Percentiles rank a stretch among this genome's conserved stretches.
Evolutionary conservation across 2,797 vertebrate species (phyloP).

Genomic region (Rhyacichthys aspro): DNA sequence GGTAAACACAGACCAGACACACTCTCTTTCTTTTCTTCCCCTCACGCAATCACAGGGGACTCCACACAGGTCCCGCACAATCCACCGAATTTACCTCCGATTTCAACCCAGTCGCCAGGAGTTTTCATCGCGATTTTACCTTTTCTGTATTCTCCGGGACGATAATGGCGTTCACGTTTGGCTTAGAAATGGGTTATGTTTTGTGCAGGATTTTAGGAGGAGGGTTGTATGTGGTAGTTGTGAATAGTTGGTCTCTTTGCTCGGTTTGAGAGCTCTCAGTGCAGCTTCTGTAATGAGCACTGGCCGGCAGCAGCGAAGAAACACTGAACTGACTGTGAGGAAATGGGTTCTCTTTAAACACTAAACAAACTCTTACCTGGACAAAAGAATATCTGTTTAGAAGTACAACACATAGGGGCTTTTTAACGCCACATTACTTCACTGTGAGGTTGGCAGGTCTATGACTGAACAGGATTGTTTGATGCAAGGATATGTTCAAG

Average conservation of each 20-base stretch:
- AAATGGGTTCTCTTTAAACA: no score
- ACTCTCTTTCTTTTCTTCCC: conserved; percentile 36
- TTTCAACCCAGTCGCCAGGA: conserved; percentile 1
- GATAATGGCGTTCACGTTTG: no score
- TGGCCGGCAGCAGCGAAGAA: no score
- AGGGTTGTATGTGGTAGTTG: no score
- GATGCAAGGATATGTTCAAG: no score
- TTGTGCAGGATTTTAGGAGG: no score
- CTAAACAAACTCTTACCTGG: background rate
- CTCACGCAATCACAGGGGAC: conserved; percentile 22
- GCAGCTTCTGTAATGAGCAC: background rate
- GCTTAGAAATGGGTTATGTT: no score
- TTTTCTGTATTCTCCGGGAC: background rate
- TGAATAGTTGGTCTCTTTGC: background rate
- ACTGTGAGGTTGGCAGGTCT: no score
- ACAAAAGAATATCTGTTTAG: background rate
- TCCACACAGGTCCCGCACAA: conserved; percentile 12
- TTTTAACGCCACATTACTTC: background rate
- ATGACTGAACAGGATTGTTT: no score
- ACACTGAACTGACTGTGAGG: no score
- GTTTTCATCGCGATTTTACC: background rate
- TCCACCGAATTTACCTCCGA: conserved; percentile 31
- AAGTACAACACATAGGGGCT: background rate
- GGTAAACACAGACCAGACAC: conserved; percentile 78
- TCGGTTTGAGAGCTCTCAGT: no score